Conservation (phyloP, 2,888 invertebrate genomes). For the Eurois occulta region DNA sequence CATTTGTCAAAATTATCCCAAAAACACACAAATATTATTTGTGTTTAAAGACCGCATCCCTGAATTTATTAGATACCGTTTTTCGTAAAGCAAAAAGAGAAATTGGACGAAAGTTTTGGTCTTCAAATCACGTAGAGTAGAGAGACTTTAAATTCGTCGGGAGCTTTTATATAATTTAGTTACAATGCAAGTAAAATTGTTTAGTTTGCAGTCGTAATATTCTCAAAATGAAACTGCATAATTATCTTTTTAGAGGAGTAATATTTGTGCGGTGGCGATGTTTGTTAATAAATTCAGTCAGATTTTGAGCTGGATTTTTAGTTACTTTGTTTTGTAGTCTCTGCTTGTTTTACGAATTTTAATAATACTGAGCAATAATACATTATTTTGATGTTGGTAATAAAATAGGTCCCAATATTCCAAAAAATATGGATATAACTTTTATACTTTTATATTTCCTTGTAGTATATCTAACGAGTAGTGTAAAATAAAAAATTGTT, state of each 20-base stretch:
- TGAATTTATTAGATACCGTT: slow-evolving; percentile 29
- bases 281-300: neutral
- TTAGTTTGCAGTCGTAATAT: slow-evolving; percentile 47
- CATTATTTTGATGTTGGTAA: neutral
- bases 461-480: no score
- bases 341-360: neutral
- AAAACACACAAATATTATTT: neutral
- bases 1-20: slow-evolving; percentile 12
- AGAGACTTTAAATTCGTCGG: slow-evolving; percentile 48
- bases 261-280: slow-evolving; percentile 18
- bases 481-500: no score
- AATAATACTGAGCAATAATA: neutral
- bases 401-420: no score
- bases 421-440: no score
- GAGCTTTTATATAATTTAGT: slow-evolving; percentile 46
- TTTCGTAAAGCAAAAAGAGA: slow-evolving; percentile 28
- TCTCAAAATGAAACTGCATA: slow-evolving; percentile 43
- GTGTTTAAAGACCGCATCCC: slow-evolving; percentile 1
- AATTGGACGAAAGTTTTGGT: slow-evolving; percentile 21
- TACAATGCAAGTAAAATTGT: slow-evolving; percentile 55
- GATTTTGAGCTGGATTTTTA: slow-evolving; percentile 1
- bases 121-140: slow-evolving; percentile 57
- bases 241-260: slow-evolving; percentile 9
- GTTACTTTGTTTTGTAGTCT: neutral
- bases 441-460: no score